Percentiles rank a stretch among this genome's conserved stretches.
Evolutionary conservation across 2,113 vertebrate genomes (phyloP).

Genomic region (Podiceps cristatus): DNA sequence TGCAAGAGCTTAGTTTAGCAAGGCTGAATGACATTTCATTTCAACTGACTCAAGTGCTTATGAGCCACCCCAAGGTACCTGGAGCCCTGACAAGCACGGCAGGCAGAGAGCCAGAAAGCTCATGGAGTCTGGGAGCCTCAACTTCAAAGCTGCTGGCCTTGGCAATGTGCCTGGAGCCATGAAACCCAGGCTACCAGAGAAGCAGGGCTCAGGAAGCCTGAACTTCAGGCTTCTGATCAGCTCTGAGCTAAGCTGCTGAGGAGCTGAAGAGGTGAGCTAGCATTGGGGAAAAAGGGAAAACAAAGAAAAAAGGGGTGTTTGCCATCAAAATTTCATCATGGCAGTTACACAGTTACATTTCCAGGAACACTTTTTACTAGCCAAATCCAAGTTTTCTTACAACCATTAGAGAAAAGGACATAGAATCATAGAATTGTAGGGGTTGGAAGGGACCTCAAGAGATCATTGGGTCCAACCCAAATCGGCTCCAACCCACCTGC

Average conservation of each 20-base stretch:
- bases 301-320: background rate
- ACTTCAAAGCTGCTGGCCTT: constrained; percentile 18
- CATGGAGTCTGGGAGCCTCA: background rate
- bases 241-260: background rate
- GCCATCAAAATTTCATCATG: background rate
- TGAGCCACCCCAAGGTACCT: background rate
- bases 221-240: background rate
- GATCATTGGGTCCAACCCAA: no score
- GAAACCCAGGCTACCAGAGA: background rate
- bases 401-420: background rate
- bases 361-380: background rate
- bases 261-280: background rate
- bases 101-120: background rate
- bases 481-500: no score
- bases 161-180: background rate
- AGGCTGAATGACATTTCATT: fast-evolving
- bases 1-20: background rate
- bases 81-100: background rate
- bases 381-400: background rate
- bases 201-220: background rate
- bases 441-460: no score
- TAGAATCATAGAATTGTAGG: no score
- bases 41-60: background rate
- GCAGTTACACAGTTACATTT: background rate
- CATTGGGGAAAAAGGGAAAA: background rate